Base-by-base conservation (phyloP, 2,797 vertebrate genomes). In the Mus caroli region DNA sequence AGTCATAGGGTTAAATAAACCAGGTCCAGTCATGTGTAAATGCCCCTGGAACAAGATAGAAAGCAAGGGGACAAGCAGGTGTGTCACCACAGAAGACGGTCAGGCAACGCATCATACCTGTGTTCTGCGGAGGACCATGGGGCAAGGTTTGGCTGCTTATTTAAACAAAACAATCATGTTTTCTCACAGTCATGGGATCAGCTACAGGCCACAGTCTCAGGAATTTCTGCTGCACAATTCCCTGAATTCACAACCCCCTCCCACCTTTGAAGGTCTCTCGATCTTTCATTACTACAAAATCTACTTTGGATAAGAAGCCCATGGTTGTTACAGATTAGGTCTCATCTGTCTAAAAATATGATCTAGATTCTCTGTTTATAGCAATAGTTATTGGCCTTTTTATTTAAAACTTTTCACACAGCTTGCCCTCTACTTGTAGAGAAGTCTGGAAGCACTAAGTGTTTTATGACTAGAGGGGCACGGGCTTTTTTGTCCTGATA, bases 241-340 rank as follows among this genome's bases (percentile, higher is more conserved):
- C 77, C 73, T 71, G n/a, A 91, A 77, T 69, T 89, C 88, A 89
- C 40, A 73, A 73, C 31, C 67, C 50, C 22, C 40, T 69, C 69
- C 50, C 84, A 43, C 37, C 77, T 80, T 64, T 15, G 46, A 88
- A 73, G 71, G 78, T 86, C 91, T 58, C 50, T 88, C 50, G 28
- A 76, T 46, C 40, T 96, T 95, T 89, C 76, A 62, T 85, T 58
- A 77, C 0, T 64, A 26, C 54, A 91, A 92, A 79, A 85, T 62
- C 37, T 46, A 77, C 83, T 67, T 69, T 73, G 76, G 71, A 50
- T 64, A 92, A 96, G 46, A 96, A 96, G 93, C 54, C 34, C 52
- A 82, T 22, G 54, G 46, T 34, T 91, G 62, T 76, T 67, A 92
- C 15, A 85, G 75, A 85, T 19, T 50, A 76, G 37, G 62, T 77